A percentile compares a stretch with the other conserved stretches of the same genome.
Evolutionary conservation across 2,113 vertebrate species (phyloP).

Genomic region (Cryptomyrus ogoouensis): DNA sequence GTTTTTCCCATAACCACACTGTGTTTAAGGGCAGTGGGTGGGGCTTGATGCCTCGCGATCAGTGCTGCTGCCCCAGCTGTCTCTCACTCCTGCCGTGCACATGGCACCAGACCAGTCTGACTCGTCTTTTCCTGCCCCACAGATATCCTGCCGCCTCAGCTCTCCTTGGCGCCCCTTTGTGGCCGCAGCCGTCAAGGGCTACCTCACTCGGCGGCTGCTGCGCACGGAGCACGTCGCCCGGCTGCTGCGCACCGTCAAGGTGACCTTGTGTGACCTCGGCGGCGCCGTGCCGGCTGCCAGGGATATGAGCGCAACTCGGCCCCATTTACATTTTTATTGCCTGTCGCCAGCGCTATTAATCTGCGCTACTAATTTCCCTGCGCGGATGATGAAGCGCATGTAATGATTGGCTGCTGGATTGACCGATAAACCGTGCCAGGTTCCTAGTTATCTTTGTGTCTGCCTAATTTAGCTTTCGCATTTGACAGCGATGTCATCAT

Average conservation of each 20-base stretch:
- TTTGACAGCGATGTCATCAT: background rate
- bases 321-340: background rate
- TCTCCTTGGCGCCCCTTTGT: constrained; percentile 50
- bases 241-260: constrained; percentile 56
- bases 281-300: background rate
- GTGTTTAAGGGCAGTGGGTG: background rate
- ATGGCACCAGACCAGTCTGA: background rate
- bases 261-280: constrained; percentile 33
- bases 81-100: background rate
- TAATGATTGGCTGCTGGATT: background rate
- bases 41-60: background rate
- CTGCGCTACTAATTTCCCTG: background rate
- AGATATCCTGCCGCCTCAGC: background rate
- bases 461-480: background rate
- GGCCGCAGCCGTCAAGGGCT: constrained; percentile 54
- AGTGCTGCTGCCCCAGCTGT: background rate
- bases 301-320: background rate
- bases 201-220: constrained; percentile 59
- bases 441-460: background rate
- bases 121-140: background rate
- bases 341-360: constrained; percentile 4
- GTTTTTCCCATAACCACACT: background rate
- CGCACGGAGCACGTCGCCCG: constrained; percentile 51
- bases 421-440: background rate
- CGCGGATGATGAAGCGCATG: background rate